These are phyloP conservation scores for Gallinago media DNA, from an alignment of 2,113 vertebrate species.

Conservation along the genomic window DNA sequence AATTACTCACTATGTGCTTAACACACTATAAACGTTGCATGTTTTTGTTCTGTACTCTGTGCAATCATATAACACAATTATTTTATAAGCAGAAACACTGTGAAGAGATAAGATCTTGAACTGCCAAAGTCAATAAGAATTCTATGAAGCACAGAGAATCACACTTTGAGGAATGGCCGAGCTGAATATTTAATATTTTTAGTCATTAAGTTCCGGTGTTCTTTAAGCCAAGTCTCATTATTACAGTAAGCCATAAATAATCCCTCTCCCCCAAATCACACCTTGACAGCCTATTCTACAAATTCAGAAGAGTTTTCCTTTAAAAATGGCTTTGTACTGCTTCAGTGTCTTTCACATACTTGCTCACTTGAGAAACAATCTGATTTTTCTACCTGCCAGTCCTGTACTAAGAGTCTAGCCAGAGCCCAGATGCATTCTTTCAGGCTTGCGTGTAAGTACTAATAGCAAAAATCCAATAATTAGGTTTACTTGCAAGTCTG, in stretches of 20 bases:
- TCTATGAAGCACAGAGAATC: not conserved
- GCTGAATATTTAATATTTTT: not conserved
- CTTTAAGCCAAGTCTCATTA: not conserved
- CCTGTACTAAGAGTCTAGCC: not conserved
- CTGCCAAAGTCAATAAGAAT: not conserved
- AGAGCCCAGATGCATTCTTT: slow-evolving; percentile 22
- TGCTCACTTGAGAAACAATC: not conserved
- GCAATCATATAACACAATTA: not conserved
- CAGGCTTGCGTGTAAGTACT: not conserved
- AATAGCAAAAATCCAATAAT: slow-evolving; percentile 15
- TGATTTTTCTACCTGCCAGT: not conserved
- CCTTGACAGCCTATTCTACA: not conserved
- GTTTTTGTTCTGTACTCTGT: not conserved
- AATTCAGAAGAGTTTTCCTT: not conserved
- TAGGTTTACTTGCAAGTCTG: slow-evolving; percentile 38
- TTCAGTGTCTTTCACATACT: not conserved
- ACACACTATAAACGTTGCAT: not conserved
- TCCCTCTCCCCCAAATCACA: not conserved
- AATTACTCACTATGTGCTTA: not conserved
- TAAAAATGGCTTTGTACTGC: not conserved
- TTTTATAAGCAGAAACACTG: not conserved
- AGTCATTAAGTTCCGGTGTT: not conserved
- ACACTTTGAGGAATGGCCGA: not conserved
- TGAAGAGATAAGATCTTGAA: not conserved
- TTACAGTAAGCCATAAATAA: not conserved